phyloP scores from a whole-genome alignment of 1,140 invertebrate species.

The Euschistus heros region DNA sequence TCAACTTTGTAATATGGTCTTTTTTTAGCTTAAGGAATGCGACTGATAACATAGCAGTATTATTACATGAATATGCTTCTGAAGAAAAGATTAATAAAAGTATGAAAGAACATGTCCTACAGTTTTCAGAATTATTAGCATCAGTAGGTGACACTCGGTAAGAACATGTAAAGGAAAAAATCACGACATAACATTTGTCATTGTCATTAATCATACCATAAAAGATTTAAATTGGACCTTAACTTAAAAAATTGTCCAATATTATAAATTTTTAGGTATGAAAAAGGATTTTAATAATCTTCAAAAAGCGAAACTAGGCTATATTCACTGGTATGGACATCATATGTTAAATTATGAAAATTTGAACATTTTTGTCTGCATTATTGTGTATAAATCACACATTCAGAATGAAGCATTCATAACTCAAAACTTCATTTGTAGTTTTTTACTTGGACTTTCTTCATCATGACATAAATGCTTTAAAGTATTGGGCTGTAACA shows the following conservation, averaged over 20 bases:
- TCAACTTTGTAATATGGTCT: neutral
- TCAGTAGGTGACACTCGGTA: constrained; percentile 4
- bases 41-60: constrained; percentile 54
- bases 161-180: neutral
- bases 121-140: constrained; percentile 16
- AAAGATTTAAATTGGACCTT: neutral
- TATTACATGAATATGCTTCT: constrained; percentile 50
- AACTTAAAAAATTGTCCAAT: neutral
- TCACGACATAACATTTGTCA: neutral
- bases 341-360: too few relatives aligned
- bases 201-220: neutral
- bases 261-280: neutral
- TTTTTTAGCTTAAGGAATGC: constrained; percentile 49
- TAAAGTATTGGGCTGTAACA: too few relatives aligned
- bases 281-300: neutral
- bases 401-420: too few relatives aligned
- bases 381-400: too few relatives aligned
- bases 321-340: neutral
- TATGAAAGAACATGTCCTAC: constrained; percentile 35
- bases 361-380: too few relatives aligned
- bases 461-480: too few relatives aligned
- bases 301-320: neutral
- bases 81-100: constrained; percentile 59
- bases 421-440: too few relatives aligned
- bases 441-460: too few relatives aligned